Percentiles rank a stretch among this genome's conserved stretches.
Evolutionary conservation across 2,113 vertebrate species (phyloP).

Genomic region (Aegotheles bennettii): DNA sequence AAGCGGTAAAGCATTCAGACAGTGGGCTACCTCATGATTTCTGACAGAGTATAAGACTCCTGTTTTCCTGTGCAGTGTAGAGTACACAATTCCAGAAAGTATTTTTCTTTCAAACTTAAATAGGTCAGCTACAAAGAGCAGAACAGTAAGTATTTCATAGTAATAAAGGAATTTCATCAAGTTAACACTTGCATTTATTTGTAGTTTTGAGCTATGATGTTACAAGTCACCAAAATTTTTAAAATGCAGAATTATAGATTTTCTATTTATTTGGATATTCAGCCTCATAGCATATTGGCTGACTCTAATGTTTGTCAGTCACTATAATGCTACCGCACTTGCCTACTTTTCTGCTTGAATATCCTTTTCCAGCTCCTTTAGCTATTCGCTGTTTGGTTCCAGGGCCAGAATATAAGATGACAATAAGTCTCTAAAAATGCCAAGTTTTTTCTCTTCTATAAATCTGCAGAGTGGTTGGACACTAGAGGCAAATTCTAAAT

Average conservation of each 20-base stretch:
- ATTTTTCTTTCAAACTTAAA: background rate
- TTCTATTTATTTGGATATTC: background rate
- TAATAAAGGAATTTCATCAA: background rate
- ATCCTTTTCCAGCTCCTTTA: background rate
- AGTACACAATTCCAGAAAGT: background rate
- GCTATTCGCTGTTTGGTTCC: background rate
- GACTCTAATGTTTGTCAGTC: background rate
- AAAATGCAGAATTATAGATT: background rate
- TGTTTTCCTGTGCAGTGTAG: background rate
- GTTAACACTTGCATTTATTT: background rate
- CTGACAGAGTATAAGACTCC: background rate
- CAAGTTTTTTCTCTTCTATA: background rate
- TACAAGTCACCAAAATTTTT: background rate
- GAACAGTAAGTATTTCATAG: background rate
- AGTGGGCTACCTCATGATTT: background rate
- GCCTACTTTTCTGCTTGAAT: background rate
- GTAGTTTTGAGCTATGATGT: background rate
- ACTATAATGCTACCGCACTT: background rate
- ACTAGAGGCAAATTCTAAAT: background rate
- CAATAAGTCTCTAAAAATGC: background rate
- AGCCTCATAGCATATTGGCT: background rate
- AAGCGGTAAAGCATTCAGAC: background rate
- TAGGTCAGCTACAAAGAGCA: background rate
- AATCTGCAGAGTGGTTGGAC: background rate
- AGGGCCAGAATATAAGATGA: background rate